Percentiles rank a stretch among this genome's conserved stretches.
Conservation (phyloP, 2,797 vertebrate genomes). For the Petrocephalus schoutedeni region DNA sequence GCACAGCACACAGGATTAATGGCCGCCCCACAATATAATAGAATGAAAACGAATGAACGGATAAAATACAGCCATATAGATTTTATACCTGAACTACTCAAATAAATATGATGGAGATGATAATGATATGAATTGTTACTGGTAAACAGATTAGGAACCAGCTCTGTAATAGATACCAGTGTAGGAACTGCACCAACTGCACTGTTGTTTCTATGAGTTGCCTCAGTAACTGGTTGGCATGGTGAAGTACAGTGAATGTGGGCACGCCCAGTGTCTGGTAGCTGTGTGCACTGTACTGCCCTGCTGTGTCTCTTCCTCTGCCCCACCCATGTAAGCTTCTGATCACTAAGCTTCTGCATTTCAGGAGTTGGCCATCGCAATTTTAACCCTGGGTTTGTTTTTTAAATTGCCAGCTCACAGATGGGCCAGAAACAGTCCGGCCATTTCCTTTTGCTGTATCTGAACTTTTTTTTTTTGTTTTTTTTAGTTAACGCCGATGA, state of each 20-base stretch:
- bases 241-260: not conserved
- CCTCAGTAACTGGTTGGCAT: not conserved
- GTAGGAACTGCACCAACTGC: not conserved
- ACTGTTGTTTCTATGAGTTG: not conserved
- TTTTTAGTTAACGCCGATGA: not conserved
- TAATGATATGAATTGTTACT: not conserved
- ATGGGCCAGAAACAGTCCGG: not conserved
- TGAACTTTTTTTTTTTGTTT: not conserved
- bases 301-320: constrained; percentile 5
- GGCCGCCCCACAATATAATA: not conserved
- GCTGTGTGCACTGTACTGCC: not conserved
- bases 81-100: not conserved
- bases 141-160: constrained; percentile 2
- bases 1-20: not conserved
- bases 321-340: not conserved
- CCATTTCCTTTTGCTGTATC: not conserved
- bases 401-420: not conserved
- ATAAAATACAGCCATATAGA: not conserved
- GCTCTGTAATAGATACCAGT: not conserved
- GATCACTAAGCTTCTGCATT: not conserved
- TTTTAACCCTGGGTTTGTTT: not conserved
- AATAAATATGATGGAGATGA: not conserved
- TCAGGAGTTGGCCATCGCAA: not conserved
- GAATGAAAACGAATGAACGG: no score
- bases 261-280: not conserved